Conservation (phyloP, 2,113 vertebrate species). For the Phylloscopus whistleri region DNA sequence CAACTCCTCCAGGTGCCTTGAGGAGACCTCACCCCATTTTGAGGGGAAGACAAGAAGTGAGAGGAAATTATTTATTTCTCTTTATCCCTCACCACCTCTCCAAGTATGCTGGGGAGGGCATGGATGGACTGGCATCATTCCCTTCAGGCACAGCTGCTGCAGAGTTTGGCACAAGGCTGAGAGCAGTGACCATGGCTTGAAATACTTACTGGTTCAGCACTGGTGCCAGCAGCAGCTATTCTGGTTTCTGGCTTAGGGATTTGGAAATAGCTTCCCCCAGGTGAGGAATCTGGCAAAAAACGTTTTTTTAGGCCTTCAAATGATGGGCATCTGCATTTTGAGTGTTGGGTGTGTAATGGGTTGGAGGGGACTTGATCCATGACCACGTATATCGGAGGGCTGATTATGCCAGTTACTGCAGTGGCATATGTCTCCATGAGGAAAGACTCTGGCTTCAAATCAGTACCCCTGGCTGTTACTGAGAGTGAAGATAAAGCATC, state of each 20-base stretch:
- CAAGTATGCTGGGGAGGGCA: background rate
- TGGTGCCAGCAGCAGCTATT: background rate
- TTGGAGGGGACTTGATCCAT: background rate
- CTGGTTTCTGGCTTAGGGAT: background rate
- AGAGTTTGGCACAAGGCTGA: background rate
- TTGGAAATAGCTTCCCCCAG: background rate
- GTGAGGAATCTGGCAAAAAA: background rate
- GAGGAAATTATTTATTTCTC: background rate
- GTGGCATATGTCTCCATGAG: background rate
- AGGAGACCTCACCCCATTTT: background rate
- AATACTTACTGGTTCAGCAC: background rate
- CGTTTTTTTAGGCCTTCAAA: background rate
- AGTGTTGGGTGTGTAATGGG: fast-evolving
- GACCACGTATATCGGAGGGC: background rate
- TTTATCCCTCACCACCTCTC: background rate
- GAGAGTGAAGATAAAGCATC: background rate
- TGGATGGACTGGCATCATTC: background rate
- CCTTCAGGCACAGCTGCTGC: background rate
- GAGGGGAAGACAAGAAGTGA: background rate
- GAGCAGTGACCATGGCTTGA: background rate
- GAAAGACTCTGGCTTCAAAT: background rate
- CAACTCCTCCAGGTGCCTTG: background rate
- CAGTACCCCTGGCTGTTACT: background rate
- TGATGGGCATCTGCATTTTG: background rate
- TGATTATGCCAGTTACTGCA: background rate